These are phyloP conservation scores for Esox masquinongy DNA, from an alignment of 2,797 vertebrate genomes.

Conservation along the genomic window DNA sequence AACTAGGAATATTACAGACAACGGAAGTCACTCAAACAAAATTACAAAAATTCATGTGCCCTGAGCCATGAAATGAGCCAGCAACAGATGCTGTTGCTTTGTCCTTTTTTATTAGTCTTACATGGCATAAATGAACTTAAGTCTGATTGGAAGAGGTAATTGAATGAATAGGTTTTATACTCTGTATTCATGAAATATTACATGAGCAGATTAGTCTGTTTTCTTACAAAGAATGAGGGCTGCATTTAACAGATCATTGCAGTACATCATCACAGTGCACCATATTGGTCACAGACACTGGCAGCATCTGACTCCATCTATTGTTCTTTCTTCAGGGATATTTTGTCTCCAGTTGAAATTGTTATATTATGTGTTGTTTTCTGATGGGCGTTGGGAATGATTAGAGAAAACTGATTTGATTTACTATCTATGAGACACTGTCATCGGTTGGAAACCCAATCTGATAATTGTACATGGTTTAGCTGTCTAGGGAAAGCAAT, in stretches of 20 bases:
- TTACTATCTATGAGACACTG: neutral
- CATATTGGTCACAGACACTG: neutral
- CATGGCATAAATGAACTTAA: neutral
- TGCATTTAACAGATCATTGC: neutral
- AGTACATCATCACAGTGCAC: neutral
- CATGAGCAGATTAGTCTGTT: neutral
- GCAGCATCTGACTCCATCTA: neutral
- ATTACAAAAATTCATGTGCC: neutral
- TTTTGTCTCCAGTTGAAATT: neutral
- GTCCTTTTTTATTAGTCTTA: neutral
- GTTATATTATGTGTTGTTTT: neutral
- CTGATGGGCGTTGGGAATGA: neutral
- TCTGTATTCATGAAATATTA: neutral
- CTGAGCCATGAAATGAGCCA: neutral
- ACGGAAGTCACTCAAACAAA: neutral
- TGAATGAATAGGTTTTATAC: neutral
- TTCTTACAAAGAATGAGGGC: neutral
- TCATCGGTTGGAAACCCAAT: conserved; percentile 1
- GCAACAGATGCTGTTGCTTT: neutral
- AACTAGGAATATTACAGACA: neutral
- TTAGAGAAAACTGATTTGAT: conserved; percentile 1
- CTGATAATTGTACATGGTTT: neutral
- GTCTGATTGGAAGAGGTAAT: neutral
- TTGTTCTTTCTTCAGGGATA: neutral
- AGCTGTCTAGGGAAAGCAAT: neutral